Percentiles rank a stretch among this genome's conserved stretches.
Evolutionary conservation across 1,140 invertebrate genomes (phyloP).

Genomic region (Trichogramma pretiosum): DNA sequence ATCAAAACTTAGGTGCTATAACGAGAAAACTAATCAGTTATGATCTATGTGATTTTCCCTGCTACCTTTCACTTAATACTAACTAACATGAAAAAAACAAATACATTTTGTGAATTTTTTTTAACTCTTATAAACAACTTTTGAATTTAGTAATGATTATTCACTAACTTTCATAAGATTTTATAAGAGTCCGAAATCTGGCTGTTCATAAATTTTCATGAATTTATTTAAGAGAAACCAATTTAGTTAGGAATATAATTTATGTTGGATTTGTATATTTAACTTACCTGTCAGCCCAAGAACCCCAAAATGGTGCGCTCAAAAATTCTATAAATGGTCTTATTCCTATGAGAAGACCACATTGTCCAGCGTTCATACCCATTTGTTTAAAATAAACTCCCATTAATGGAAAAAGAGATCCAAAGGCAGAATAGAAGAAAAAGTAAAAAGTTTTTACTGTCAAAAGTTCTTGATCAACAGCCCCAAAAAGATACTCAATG

Average conservation of each 20-base stretch:
- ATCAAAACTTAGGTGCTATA: no score
- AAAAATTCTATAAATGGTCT: slow-evolving; percentile 95
- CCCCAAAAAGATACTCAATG: slow-evolving; percentile 72
- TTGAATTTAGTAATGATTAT: no score
- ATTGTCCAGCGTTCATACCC: slow-evolving; percentile 94
- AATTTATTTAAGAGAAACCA: no score
- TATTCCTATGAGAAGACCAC: slow-evolving; percentile 83
- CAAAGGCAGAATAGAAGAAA: slow-evolving; percentile 99
- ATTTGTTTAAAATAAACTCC: slow-evolving; percentile 98
- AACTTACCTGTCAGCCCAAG: slow-evolving; percentile 75
- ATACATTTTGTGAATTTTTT: no score
- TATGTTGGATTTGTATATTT: background rate
- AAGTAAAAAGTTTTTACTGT: slow-evolving; percentile 97
- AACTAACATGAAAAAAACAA: no score
- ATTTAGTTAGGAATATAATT: no score
- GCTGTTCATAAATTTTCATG: background rate
- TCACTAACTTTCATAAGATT: no score
- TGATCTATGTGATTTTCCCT: no score
- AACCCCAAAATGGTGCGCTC: slow-evolving; percentile 96
- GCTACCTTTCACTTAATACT: no score
- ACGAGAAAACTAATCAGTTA: no score
- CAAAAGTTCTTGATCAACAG: slow-evolving; percentile 80
- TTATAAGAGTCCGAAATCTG: background rate
- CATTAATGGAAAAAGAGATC: slow-evolving; percentile 94
- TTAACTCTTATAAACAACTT: no score